These are phyloP conservation scores for Ara ararauna DNA, from an alignment of 2,797 vertebrate genomes.

Conservation along the genomic window DNA sequence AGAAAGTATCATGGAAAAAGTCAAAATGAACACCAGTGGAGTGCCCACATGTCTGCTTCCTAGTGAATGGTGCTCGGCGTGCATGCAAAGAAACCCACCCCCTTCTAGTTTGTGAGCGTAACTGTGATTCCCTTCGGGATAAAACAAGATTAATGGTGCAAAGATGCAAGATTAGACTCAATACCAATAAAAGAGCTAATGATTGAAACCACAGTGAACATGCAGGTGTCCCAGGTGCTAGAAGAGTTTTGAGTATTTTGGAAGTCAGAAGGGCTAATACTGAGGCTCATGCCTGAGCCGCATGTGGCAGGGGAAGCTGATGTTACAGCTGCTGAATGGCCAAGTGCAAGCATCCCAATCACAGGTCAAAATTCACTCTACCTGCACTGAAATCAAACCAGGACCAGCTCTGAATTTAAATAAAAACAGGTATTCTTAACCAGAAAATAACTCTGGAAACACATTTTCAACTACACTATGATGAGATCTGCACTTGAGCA, in stretches of 20 bases:
- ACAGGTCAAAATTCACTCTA: neutral
- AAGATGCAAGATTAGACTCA: neutral
- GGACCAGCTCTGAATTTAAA: neutral
- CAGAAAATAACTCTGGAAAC: neutral
- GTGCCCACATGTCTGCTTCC: neutral
- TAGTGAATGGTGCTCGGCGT: neutral
- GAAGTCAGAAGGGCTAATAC: neutral
- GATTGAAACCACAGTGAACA: neutral
- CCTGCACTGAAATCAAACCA: neutral
- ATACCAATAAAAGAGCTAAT: neutral
- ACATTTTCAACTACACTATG: neutral
- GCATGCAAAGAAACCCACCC: neutral
- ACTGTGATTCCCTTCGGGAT: neutral
- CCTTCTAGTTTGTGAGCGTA: neutral
- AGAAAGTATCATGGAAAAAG: neutral
- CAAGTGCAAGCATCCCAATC: neutral
- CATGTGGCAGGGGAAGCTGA: neutral
- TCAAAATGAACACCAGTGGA: neutral
- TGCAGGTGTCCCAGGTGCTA: neutral
- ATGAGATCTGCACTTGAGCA: neutral
- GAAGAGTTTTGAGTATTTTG: neutral
- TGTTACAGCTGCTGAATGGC: neutral
- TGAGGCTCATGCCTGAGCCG: neutral
- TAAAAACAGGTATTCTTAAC: neutral
- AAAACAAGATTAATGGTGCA: neutral